Base-by-base conservation (phyloP, 2,113 vertebrate species). In the Genyomyrus donnyi region DNA sequence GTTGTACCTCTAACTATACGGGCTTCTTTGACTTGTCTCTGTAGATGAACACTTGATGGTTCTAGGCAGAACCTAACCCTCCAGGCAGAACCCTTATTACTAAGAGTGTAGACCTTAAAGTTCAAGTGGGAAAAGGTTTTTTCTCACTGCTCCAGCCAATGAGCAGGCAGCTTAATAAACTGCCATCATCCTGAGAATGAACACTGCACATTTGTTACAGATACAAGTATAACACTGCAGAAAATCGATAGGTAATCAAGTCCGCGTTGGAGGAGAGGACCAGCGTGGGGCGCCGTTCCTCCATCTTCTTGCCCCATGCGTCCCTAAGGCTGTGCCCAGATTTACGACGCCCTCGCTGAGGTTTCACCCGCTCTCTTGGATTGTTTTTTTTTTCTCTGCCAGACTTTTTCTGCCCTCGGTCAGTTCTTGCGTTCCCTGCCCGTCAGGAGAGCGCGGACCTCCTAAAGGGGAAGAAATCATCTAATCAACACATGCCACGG, bases 211-310 rank as follows among this genome's bases (percentile, higher is more conserved):
- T 93, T 91, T 91, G 90, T 90, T 92, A 91, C 88, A 91, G 89
- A 90, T 91, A 91, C 88, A 91, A 87, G 89, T 89, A 91, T 91
- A 91, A 91, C 39, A 39, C 90, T 77, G 88, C 87, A 77, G 90
- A 91, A 83, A 92, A 93, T 92, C 90, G 45, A 91, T 92, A 93
- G 87, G 85, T 91, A 93, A 93, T 93, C 91, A 91, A 90, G 90
- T 92, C 87, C 85, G 87, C 85, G 89, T 86, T 89, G 89, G 85
- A 50, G 90, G 52, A 77, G 53, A 39, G 48, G 88, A 53, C 90
- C 53, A 39, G 48, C 39, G 86, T 42, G 3, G 24, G 31, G 7
- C 49, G 35, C 45, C 56, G 52, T 62, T 24, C 85, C 84, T 74
- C 45, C 70, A 70, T 85, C 89, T 46, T 56, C 89, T 58, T n/a